These are phyloP conservation scores for Toxotes jaculatrix DNA, from an alignment of 2,113 vertebrate species.

Conservation along the genomic window DNA sequence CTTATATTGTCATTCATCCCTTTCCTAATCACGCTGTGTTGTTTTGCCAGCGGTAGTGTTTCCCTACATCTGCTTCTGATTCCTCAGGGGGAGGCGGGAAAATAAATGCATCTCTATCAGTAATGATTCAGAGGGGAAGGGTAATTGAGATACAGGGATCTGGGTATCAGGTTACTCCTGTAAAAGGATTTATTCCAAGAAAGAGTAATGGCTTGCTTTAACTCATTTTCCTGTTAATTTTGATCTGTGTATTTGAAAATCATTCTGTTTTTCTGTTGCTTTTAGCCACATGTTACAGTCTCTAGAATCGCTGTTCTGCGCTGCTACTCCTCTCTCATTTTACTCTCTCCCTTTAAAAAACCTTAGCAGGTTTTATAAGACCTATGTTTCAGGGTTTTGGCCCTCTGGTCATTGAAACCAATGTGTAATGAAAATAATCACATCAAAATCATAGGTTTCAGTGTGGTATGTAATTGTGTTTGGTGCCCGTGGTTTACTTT, in stretches of 20 bases:
- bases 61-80: slow-evolving; percentile 78
- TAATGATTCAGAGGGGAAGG: slow-evolving; percentile 67
- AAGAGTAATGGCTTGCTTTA: slow-evolving; percentile 51
- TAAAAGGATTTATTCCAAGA: slow-evolving; percentile 58
- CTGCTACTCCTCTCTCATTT: neutral
- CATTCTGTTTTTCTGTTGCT: neutral
- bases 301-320: neutral
- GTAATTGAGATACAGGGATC: slow-evolving; percentile 66
- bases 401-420: neutral
- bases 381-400: neutral
- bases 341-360: neutral
- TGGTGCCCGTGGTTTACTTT: too few species aligned
- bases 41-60: slow-evolving; percentile 54
- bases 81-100: slow-evolving; percentile 43
- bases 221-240: slow-evolving; percentile 37
- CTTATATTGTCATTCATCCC: slow-evolving; percentile 54
- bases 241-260: slow-evolving; percentile 40
- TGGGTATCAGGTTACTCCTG: slow-evolving; percentile 58
- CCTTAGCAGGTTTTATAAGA: neutral
- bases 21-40: slow-evolving; percentile 55
- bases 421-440: too few species aligned
- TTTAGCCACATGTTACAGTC: neutral
- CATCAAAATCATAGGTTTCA: too few species aligned
- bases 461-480: too few species aligned
- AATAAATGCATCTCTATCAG: slow-evolving; percentile 71